Evolutionary conservation across 1,140 invertebrate genomes (phyloP), one percentile per base, ranked within the genome.

Genomic region (Zaprionus inermis): DNA sequence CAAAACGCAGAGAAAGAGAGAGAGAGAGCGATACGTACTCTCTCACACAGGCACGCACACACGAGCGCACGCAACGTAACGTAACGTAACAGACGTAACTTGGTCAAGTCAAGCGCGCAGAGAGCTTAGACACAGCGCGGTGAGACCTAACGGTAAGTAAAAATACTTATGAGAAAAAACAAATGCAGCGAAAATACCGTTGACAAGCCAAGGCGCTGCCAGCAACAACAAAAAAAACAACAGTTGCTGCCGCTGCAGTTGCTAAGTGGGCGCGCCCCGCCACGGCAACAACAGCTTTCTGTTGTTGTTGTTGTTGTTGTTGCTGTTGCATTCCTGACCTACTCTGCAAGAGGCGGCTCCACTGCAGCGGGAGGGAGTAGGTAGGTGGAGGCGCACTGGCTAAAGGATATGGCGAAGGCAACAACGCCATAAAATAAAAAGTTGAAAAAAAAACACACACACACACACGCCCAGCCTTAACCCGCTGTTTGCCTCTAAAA

Each of bases 251-350:
- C n/a, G 38, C n/a, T 44, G 38, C 38, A 44, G 38, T 44, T 44
- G 38, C 38, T 44, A 44, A 44, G 38, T 44, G 38, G 38, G 38
- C 38, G 38, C 38, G 38, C 38, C 38, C 24, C 24, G 24, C 24
- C 24, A 28, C 24, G 24, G 5, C 24, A 28, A 28, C 24, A 28
- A 28, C 24, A 44, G 38, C 38, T 44, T 44, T 44, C 24, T 51
- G 20, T 51, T 51, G 22, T 20, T 63, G 59, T 36, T 71, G 60
- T 24, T 46, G 68, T 83, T 83, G 77, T 84, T 63, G 59, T 36
- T 71, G 60, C 34, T 46, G 69, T 89, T 84, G 77, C 83, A 88
- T 88, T 88, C 84, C 84, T 88, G 83, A 88, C 83, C 83, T 88
- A 88, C 83, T 88, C 79, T 66, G 83, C 73, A 74, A 82, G 41